Percentiles rank a stretch among this genome's conserved stretches.
Evolutionary conservation across 1,140 invertebrate genomes (phyloP).

Genomic region (Meloidogyne hapla): DNA sequence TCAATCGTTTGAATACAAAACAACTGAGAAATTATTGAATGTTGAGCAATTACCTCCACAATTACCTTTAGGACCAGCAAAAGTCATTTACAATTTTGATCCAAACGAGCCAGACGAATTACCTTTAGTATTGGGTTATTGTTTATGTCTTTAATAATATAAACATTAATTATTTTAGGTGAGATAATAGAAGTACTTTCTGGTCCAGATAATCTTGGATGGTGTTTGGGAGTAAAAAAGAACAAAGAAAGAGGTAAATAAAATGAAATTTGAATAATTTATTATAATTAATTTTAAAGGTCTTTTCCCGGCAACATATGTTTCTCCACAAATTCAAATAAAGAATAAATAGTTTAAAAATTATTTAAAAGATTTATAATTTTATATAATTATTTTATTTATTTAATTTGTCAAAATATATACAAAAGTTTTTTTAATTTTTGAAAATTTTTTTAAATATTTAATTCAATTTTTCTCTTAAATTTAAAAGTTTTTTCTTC

Average conservation of each 20-base stretch:
- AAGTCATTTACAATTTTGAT: conserved; percentile 58
- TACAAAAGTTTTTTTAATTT: no score
- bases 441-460: no score
- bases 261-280: no score
- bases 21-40: background rate
- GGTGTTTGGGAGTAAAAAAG: conserved; percentile 54
- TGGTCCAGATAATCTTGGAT: conserved; percentile 58
- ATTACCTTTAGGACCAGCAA: conserved; percentile 30
- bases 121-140: conserved; percentile 52
- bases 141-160: conserved; percentile 11
- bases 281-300: no score
- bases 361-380: no score
- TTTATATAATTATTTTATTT: no score
- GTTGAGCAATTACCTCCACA: background rate
- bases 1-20: background rate
- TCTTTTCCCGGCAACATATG: no score
- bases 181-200: conserved; percentile 58
- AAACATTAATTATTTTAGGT: conserved; percentile 38
- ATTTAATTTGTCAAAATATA: no score
- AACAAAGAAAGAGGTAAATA: conserved; percentile 24
- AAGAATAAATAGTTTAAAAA: no score
- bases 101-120: conserved; percentile 58
- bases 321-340: no score
- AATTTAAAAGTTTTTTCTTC: background rate
- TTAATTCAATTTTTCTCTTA: no score